Evolutionary conservation across 1,140 invertebrate species (phyloP), one percentile per base, ranked within the genome.

Genomic region (Andricus grossulariae): DNA sequence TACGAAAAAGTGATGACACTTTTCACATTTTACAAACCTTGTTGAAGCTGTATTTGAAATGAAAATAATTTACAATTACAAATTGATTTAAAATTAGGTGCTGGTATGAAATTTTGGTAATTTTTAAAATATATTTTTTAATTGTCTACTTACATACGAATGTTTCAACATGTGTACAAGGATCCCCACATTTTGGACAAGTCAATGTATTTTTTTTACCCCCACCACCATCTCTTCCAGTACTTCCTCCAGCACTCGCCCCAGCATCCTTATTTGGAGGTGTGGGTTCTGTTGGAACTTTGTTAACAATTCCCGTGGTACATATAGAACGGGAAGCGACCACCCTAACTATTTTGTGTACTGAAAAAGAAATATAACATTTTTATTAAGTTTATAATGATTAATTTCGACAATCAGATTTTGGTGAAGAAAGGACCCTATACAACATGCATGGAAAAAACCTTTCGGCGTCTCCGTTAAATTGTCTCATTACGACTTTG

Each of bases 1-100:
- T n/a, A 99, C 97, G 90, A 99, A 99, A 92, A 99, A 99, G 91
- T 99, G 97, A 90, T 98, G 97, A 89, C 98, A 99, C 90, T 99
- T 99, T 87, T 98, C 97, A 92, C 98, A 99, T 91, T 98, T 99
- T 7, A 99, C 98, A 92, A 99, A 99, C 83, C 97, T 94, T 18
- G 97, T 97, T 55, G 97, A 97, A 81, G 94, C 94, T 95, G 71
- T 39, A 81, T 80, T 71, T 57, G 25, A 82, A 77, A 76, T 71
- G 71, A 50, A 12, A 16, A 19, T 25, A 60, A 83, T 13, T 75
- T 54, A 60, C 39, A 57, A 75, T 55, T 71, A 54, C 60, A 21
- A 73, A 54, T 11, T 12, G 19, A 52, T 25, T 78, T 71, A 52
- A 45, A 45, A 45, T 45, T 45, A 45, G 39, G 39, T 11, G 39